These are phyloP conservation scores for Naja naja DNA, from an alignment of 2,113 vertebrate genomes.

Conservation along the genomic window DNA sequence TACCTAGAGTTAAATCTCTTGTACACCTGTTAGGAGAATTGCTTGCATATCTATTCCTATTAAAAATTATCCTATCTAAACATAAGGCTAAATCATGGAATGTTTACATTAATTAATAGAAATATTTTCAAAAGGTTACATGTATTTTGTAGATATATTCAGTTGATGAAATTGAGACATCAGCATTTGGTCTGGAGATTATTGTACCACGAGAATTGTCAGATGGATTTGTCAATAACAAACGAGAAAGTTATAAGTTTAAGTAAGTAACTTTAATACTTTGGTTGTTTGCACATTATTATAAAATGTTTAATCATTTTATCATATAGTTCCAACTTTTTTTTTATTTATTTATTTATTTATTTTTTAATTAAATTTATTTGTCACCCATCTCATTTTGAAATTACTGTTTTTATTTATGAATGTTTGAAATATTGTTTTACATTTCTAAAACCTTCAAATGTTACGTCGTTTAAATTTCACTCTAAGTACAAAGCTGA, in stretches of 20 bases:
- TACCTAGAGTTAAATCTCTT: neutral
- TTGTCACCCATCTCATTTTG: neutral
- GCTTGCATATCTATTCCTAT: neutral
- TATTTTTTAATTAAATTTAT: neutral
- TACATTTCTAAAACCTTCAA: too few relatives aligned
- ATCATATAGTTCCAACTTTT: neutral
- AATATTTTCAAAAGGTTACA: slow-evolving; percentile 1
- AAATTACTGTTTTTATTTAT: neutral
- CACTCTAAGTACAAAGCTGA: neutral
- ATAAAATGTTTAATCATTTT: neutral
- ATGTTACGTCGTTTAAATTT: neutral
- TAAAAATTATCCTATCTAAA: neutral
- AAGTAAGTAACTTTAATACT: slow-evolving; percentile 72
- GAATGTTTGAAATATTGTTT: neutral
- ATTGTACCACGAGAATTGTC: slow-evolving; percentile 83
- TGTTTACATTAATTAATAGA: neutral
- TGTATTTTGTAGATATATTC: slow-evolving; percentile 76
- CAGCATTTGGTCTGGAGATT: slow-evolving; percentile 79
- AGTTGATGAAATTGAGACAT: slow-evolving; percentile 72
- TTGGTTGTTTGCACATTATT: neutral
- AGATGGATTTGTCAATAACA: slow-evolving; percentile 96
- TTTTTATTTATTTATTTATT: neutral
- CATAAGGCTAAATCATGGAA: neutral
- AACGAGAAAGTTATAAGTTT: slow-evolving; percentile 88
- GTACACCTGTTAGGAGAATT: neutral